Evolutionary conservation across 2,797 vertebrate species (phyloP).

Genomic region (Tangara arthus): DNA sequence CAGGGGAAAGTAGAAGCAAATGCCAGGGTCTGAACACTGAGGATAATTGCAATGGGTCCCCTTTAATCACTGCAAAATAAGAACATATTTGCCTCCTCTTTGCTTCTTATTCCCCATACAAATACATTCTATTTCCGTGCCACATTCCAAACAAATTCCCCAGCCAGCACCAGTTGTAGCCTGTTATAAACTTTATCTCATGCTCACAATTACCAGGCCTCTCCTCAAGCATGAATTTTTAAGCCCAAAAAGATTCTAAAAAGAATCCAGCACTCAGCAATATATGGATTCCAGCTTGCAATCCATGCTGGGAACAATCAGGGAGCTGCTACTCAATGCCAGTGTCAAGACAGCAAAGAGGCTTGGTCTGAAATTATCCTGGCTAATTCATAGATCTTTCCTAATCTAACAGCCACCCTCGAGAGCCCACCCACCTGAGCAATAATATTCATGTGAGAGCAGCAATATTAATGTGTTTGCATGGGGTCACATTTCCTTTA

Average conservation of each 20-base stretch:
- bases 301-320: not conserved
- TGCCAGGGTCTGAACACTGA: not conserved
- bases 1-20: not conserved
- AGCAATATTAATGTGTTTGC: not conserved
- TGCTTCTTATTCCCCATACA: not conserved
- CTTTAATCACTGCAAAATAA: not conserved
- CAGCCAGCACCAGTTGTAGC: accelerated
- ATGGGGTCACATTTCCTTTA: not conserved
- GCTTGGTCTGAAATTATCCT: not conserved
- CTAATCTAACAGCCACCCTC: not conserved
- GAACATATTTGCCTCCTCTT: not conserved
- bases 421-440: not conserved
- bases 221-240: not conserved
- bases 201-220: not conserved
- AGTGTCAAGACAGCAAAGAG: accelerated
- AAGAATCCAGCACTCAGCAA: not conserved
- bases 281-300: not conserved
- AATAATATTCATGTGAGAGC: not conserved
- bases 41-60: not conserved
- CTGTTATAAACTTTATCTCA: not conserved
- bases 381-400: not conserved
- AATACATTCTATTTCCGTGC: not conserved
- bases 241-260: not conserved
- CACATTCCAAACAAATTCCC: not conserved
- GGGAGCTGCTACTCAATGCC: not conserved